Percentiles rank a stretch among this genome's conserved stretches.
Evolutionary conservation across 1,140 invertebrate species (phyloP).

Genomic region (Drosophila oshimai): DNA sequence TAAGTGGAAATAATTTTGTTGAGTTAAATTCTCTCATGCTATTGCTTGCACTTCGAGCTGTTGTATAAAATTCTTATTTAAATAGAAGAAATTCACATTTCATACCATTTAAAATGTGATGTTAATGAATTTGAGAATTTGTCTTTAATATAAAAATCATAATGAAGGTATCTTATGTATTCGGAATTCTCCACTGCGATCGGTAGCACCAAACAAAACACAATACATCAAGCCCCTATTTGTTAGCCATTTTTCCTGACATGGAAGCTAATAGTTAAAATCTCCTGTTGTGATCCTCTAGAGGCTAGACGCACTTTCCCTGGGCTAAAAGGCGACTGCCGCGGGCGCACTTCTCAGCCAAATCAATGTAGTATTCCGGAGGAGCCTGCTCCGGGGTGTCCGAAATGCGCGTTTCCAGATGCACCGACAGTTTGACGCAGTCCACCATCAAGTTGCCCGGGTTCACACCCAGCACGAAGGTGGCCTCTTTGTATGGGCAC

Average conservation of each 20-base stretch:
- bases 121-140: not conserved
- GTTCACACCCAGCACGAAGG: constrained; percentile 83
- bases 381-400: constrained; percentile 22
- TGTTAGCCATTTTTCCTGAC: too few relatives aligned
- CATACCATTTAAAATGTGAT: too few relatives aligned
- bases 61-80: not conserved
- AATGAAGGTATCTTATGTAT: not conserved
- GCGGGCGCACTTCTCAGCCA: constrained; percentile 62
- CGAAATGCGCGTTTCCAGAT: constrained; percentile 63
- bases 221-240: not conserved
- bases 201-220: constrained; percentile 3
- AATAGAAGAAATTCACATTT: not conserved
- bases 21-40: constrained; percentile 11
- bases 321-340: constrained; percentile 53
- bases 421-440: constrained; percentile 82
- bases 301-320: constrained; percentile 30
- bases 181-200: not conserved
- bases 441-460: constrained; percentile 83
- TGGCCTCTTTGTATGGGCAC: constrained; percentile 81
- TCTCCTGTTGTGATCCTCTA: not conserved
- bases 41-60: not conserved
- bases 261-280: too few relatives aligned
- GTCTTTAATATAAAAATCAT: not conserved
- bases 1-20: not conserved
- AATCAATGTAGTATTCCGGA: constrained; percentile 55